Percentiles rank a stretch among this genome's conserved stretches.
These are phyloP conservation scores for Pithys albifrons DNA, from an alignment of 2,113 vertebrate species.

Conservation along the genomic window DNA sequence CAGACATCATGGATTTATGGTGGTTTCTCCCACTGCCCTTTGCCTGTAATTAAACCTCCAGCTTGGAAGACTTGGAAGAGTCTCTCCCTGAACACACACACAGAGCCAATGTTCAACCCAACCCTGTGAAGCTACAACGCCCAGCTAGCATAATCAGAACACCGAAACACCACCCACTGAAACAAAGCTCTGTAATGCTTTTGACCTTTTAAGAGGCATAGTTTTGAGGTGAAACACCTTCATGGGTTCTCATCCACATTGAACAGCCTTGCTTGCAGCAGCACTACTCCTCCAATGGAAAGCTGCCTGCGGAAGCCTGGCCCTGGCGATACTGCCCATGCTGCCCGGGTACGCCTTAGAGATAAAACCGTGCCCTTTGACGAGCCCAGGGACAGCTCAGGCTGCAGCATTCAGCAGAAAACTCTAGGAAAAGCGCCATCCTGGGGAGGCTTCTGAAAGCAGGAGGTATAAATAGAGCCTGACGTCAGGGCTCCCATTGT, in stretches of 20 bases:
- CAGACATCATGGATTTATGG: neutral
- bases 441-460: slow-evolving; percentile 26
- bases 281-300: neutral
- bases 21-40: neutral
- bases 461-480: slow-evolving; percentile 60
- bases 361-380: slow-evolving; percentile 34
- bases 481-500: slow-evolving; percentile 20
- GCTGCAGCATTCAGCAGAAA: slow-evolving; percentile 13
- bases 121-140: neutral
- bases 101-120: rapidly evolving
- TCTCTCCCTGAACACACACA: neutral
- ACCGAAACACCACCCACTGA: neutral
- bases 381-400: slow-evolving; percentile 19
- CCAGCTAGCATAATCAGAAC: neutral
- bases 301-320: slow-evolving; percentile 23
- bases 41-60: neutral
- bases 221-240: neutral
- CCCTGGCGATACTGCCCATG: neutral
- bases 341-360: slow-evolving; percentile 5
- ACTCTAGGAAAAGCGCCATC: slow-evolving; percentile 33
- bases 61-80: neutral
- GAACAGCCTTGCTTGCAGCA: neutral
- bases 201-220: neutral
- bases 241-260: rapidly evolving
- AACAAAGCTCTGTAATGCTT: neutral